These are phyloP conservation scores for Intellagama lesueurii DNA, from an alignment of 2,797 vertebrate genomes.

Conservation along the genomic window DNA sequence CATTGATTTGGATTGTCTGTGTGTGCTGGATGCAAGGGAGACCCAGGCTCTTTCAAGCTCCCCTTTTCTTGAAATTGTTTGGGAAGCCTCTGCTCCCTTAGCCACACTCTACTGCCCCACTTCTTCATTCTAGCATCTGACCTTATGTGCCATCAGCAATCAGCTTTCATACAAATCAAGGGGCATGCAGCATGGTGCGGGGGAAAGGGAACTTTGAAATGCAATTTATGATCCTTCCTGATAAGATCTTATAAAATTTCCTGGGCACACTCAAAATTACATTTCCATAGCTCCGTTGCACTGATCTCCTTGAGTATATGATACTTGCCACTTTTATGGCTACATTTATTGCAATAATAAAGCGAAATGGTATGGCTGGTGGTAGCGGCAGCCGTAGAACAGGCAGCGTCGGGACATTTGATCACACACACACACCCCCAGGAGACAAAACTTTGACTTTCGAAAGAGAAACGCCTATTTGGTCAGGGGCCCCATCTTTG, in stretches of 20 bases:
- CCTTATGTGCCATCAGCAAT: slow-evolving; percentile 44
- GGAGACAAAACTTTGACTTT: slow-evolving; percentile 14
- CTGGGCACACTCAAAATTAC: slow-evolving; percentile 76
- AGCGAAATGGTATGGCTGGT: slow-evolving; percentile 60
- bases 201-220: slow-evolving; percentile 48
- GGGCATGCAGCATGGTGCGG: background rate
- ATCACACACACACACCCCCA: background rate
- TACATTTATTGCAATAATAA: slow-evolving; percentile 85
- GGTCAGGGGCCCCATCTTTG: background rate
- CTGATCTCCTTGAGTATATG: slow-evolving; percentile 59
- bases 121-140: slow-evolving; percentile 25
- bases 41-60: background rate
- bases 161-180: slow-evolving; percentile 34
- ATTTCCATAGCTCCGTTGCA: slow-evolving; percentile 76
- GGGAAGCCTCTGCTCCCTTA: background rate
- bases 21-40: background rate
- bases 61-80: background rate
- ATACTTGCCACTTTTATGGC: slow-evolving; percentile 80
- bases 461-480: background rate
- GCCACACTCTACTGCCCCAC: background rate
- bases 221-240: slow-evolving; percentile 75
- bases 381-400: background rate
- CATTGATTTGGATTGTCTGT: background rate
- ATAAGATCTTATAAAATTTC: slow-evolving; percentile 78
- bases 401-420: background rate